Evolutionary conservation across 2,113 vertebrate genomes (phyloP).

Genomic region (Python bivittatus): DNA sequence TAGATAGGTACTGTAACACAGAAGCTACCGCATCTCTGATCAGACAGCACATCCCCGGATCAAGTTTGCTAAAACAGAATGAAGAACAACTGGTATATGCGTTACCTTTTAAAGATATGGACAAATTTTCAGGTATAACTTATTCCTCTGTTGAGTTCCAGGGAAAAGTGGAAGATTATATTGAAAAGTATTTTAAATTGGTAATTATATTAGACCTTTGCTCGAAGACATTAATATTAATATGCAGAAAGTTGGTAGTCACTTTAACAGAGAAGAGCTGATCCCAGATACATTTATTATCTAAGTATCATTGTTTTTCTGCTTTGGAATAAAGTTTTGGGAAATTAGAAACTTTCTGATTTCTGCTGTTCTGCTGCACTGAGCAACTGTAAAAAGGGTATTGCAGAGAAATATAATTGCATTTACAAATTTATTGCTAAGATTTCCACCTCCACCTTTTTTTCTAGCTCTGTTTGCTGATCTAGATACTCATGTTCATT

Average conservation of each 20-base stretch:
- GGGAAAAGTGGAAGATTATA: neutral
- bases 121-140: conserved; percentile 86
- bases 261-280: neutral
- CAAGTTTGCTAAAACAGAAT: conserved; percentile 82
- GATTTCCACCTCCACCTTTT: neutral
- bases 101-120: conserved; percentile 89
- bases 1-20: conserved; percentile 78
- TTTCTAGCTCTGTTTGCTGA: conserved; percentile 87
- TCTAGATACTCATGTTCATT: conserved; percentile 82
- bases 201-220: neutral
- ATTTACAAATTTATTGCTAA: neutral
- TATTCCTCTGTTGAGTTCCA: neutral
- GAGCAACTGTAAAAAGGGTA: neutral
- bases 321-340: neutral
- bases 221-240: neutral
- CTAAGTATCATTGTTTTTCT: neutral
- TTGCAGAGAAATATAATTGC: neutral
- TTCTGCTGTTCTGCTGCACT: neutral
- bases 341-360: too few relatives aligned
- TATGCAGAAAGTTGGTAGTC: neutral
- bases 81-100: conserved; percentile 88
- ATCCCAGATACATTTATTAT: neutral
- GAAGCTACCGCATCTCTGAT: conserved; percentile 81
- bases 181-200: neutral
- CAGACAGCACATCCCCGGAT: conserved; percentile 82